Evolutionary conservation across 2,797 vertebrate genomes (phyloP).

Genomic region (Glyptemys insculpta): DNA sequence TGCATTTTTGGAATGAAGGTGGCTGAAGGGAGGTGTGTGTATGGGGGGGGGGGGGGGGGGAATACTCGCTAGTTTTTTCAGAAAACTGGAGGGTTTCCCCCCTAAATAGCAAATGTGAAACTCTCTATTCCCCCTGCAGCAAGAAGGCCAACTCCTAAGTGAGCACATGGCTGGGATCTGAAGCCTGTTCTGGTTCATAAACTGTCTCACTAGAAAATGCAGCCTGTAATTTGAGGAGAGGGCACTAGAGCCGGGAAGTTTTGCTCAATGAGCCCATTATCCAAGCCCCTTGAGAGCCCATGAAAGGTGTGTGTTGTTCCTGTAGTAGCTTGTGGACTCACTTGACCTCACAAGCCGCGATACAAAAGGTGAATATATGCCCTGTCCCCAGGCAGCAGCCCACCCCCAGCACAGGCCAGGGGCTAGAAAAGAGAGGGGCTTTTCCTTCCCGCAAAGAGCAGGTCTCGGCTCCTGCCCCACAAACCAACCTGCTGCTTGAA

Average conservation of each 20-base stretch:
- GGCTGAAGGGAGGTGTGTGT: neutral
- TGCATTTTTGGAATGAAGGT: neutral
- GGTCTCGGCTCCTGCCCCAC: neutral
- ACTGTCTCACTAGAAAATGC: slow-evolving; percentile 55
- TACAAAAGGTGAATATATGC: neutral
- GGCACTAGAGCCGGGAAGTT: slow-evolving; percentile 55
- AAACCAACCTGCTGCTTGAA: neutral
- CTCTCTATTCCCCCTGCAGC: rapidly evolving
- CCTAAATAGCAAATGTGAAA: neutral
- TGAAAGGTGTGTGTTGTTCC: neutral
- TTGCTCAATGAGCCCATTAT: slow-evolving; percentile 75
- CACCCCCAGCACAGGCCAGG: neutral
- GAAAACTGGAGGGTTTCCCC: neutral
- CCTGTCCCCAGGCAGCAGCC: neutral
- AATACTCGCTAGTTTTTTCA: neutral
- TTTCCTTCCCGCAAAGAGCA: neutral
- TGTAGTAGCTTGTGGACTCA: slow-evolving; percentile 57
- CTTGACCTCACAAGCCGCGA: slow-evolving; percentile 53
- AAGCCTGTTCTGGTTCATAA: neutral
- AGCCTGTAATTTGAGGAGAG: slow-evolving; percentile 73
- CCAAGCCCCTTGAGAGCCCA: slow-evolving; percentile 30
- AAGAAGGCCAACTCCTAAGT: neutral
- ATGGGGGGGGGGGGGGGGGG: too few relatives aligned
- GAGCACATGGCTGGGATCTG: neutral
- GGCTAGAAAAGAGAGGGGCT: neutral